A percentile compares a stretch with the other conserved stretches of the same genome.
Conservation (phyloP, 2,797 vertebrate species). For the Clarias pachynema region DNA sequence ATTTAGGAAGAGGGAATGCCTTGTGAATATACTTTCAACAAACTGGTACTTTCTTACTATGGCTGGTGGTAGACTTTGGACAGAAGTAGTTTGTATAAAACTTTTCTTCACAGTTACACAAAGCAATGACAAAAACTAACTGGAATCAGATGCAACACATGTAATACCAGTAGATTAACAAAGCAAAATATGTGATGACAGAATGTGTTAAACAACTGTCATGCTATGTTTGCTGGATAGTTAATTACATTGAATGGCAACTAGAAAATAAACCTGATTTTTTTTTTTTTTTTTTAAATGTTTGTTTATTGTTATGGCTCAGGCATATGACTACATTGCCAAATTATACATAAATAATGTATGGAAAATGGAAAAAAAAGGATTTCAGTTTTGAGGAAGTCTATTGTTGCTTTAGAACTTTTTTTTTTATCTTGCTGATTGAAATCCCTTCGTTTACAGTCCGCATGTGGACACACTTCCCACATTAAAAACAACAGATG, state of each 20-base stretch:
- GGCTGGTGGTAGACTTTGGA: background rate
- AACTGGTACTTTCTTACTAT: background rate
- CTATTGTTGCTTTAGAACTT: background rate
- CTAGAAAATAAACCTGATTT: background rate
- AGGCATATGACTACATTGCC: no score
- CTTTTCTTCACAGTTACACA: constrained; percentile 5
- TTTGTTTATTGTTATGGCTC: background rate
- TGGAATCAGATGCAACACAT: background rate
- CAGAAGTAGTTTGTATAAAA: background rate
- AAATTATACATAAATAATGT: background rate
- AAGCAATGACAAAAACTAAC: background rate
- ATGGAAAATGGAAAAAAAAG: background rate
- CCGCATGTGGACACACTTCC: background rate
- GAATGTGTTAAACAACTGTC: constrained; percentile 12
- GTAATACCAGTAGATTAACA: background rate
- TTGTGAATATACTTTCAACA: background rate
- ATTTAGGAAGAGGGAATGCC: background rate
- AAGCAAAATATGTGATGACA: background rate
- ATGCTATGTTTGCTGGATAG: background rate
- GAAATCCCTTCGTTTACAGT: background rate
- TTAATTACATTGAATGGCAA: background rate
- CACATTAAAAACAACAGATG: background rate
- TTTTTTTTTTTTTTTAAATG: background rate
- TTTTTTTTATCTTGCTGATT: background rate
- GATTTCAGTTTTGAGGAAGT: background rate